Conservation (phyloP, 2,113 vertebrate genomes). For the Oryzias javanicus region DNA sequence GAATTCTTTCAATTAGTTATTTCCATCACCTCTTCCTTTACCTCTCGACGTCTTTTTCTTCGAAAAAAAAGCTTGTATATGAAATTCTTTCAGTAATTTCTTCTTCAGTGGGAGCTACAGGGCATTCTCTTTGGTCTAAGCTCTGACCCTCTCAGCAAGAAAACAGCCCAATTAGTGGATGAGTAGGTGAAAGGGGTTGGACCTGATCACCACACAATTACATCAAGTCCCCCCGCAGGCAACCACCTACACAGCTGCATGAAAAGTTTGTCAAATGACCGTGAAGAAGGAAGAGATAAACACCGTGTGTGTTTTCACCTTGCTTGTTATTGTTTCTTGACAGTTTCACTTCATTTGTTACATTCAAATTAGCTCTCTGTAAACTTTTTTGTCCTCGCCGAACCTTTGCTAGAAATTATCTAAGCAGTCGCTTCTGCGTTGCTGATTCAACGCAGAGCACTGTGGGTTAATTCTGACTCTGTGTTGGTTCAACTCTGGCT, state of each 20-base stretch:
- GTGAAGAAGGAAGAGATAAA: constrained; percentile 2
- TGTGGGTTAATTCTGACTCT: background rate
- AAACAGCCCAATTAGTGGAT: constrained; percentile 65
- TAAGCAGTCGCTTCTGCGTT: background rate
- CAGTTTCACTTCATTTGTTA: constrained; percentile 28
- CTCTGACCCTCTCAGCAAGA: constrained; percentile 47
- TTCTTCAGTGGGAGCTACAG: constrained; percentile 10
- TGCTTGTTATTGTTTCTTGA: constrained; percentile 16
- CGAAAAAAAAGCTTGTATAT: constrained; percentile 16
- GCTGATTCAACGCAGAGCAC: constrained; percentile 13
- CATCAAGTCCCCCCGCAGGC: constrained; percentile 39
- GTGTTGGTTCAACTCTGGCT: too few relatives aligned
- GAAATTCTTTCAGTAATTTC: constrained; percentile 13
- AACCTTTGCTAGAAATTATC: constrained; percentile 18
- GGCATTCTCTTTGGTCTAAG: constrained; percentile 30
- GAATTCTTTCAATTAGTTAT: constrained; percentile 46
- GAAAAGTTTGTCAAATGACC: constrained; percentile 40
- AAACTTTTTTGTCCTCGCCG: constrained; percentile 8
- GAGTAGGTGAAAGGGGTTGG: constrained; percentile 41
- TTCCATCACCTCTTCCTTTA: constrained; percentile 8
- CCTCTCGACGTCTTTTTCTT: background rate
- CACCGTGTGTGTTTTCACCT: background rate
- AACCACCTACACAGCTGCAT: constrained; percentile 44
- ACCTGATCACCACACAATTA: constrained; percentile 54
- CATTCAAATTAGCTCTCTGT: constrained; percentile 12